Percentiles rank a stretch among this genome's conserved stretches.
Conservation (phyloP, 2,888 invertebrate genomes). For the Pristionchus maxplancki region DNA sequence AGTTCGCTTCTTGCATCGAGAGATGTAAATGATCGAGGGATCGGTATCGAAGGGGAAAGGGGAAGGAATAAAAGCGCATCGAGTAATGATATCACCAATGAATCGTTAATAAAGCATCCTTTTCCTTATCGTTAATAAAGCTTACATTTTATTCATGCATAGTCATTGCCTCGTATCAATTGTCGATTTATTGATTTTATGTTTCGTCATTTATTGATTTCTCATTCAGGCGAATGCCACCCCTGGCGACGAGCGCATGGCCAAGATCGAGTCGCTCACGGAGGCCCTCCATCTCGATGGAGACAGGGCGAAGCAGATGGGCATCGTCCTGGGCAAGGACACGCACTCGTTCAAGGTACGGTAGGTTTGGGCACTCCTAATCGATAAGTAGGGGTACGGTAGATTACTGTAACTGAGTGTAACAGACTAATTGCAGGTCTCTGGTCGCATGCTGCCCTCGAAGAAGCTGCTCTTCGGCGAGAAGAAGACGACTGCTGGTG, state of each 20-base stretch:
- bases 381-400: too few species aligned
- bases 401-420: neutral
- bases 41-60: too few species aligned
- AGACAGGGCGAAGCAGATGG: constrained; percentile 14
- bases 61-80: too few species aligned
- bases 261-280: constrained; percentile 1
- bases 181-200: too few species aligned
- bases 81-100: too few species aligned
- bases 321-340: neutral
- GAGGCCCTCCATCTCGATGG: constrained; percentile 23
- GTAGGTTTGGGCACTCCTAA: too few species aligned
- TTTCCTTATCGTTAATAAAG: too few species aligned
- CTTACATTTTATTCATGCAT: too few species aligned
- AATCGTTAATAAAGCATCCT: too few species aligned
- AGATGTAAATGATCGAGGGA: neutral
- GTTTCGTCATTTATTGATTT: too few species aligned
- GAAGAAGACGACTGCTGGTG: neutral
- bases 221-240: constrained; percentile 22
- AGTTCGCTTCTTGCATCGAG: neutral
- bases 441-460: neutral
- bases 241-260: neutral
- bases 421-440: neutral
- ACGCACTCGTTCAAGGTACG: neutral
- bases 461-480: constrained; percentile 16
- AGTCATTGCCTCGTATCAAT: too few species aligned